Conservation (phyloP, 2,113 vertebrate species). For the Mustela nigripes region DNA sequence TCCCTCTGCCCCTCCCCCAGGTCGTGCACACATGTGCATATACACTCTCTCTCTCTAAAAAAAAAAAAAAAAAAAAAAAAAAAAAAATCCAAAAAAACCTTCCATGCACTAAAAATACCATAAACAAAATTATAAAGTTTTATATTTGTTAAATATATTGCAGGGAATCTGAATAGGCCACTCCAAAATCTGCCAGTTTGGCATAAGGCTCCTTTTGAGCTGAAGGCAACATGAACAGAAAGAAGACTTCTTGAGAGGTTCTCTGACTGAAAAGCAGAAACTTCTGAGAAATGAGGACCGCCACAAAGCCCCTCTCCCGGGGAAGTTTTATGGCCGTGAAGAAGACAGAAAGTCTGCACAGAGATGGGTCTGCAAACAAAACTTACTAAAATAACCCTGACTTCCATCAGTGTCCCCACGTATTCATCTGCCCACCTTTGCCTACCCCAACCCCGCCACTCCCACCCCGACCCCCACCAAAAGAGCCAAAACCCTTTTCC, state of each 20-base stretch:
- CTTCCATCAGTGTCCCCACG: neutral
- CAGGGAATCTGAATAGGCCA: neutral
- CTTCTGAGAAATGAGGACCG: neutral
- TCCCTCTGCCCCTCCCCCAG: no score
- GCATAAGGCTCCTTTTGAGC: neutral
- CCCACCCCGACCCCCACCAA: neutral
- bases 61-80: neutral
- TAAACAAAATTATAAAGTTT: neutral
- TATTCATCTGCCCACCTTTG: neutral
- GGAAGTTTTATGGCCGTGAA: neutral
- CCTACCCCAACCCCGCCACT: neutral
- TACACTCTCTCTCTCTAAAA: no score
- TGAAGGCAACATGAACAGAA: neutral
- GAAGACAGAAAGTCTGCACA: fast-evolving
- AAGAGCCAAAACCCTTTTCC: neutral
- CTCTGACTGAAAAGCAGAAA: neutral
- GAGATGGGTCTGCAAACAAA: neutral
- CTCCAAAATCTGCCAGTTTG: neutral
- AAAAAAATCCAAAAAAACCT: neutral
- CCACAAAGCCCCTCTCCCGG: neutral
- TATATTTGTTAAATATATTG: neutral
- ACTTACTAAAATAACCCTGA: neutral
- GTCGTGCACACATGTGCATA: no score
- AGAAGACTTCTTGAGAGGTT: neutral
- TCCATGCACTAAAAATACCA: neutral